These are phyloP conservation scores for Cancer borealis DNA, from an alignment of 2,888 invertebrate species.

Conservation along the genomic window DNA sequence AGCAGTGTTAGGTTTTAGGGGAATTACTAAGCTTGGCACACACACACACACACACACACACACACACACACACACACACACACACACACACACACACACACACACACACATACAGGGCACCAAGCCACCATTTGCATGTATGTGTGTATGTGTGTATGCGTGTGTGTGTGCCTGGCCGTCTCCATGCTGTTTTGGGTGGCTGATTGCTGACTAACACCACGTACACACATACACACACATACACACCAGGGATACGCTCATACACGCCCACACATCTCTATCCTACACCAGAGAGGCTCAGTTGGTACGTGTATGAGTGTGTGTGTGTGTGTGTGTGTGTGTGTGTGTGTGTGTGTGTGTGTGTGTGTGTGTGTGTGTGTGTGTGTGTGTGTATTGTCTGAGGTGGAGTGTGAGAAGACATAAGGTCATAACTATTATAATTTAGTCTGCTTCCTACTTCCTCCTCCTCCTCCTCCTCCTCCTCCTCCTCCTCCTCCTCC, in stretches of 20 bases:
- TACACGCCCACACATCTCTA: background rate
- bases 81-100: slow-evolving; percentile 45
- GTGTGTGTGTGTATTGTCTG: background rate
- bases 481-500: background rate
- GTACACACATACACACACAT: background rate
- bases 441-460: background rate
- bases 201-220: background rate
- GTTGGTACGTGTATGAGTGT: background rate
- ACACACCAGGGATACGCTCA: background rate
- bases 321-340: slow-evolving; percentile 44
- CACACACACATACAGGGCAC: background rate
- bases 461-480: too few relatives aligned
- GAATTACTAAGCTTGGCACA: background rate
- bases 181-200: too few relatives aligned
- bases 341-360: slow-evolving; percentile 40
- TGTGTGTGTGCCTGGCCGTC: too few relatives aligned
- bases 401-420: background rate
- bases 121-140: background rate
- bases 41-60: background rate
- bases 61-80: slow-evolving; percentile 39
- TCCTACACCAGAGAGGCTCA: background rate
- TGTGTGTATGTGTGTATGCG: too few relatives aligned
- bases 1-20: background rate
- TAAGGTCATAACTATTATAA: background rate
- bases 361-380: slow-evolving; percentile 43